phyloP scores from a whole-genome alignment of 2,113 vertebrate species.

The Trogon surrucura region DNA sequence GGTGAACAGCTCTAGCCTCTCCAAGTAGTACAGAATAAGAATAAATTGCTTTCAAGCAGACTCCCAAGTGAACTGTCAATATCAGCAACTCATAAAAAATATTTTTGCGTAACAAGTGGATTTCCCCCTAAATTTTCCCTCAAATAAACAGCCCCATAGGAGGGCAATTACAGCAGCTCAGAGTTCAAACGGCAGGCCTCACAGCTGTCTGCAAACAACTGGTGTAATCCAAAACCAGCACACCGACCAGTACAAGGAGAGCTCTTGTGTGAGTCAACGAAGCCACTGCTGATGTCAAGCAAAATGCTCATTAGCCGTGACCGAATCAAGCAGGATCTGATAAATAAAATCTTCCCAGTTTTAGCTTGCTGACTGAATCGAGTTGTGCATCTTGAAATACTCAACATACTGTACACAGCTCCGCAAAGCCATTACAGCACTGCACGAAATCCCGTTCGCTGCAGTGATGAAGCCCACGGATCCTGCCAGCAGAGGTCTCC shows the following conservation, averaged over 20 bases:
- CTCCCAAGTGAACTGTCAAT: not conserved
- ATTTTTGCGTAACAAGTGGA: not conserved
- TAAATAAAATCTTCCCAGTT: not conserved
- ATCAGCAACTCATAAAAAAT: not conserved
- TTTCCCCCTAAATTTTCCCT: not conserved
- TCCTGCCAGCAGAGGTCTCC: conserved; percentile 12
- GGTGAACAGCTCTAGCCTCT: not conserved
- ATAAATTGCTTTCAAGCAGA: not conserved
- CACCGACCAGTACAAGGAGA: not conserved
- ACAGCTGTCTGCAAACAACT: not conserved
- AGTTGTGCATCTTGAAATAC: not conserved
- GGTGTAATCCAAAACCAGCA: not conserved
- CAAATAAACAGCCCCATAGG: not conserved
- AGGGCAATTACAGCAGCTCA: not conserved
- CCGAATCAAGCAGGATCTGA: not conserved
- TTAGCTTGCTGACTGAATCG: not conserved
- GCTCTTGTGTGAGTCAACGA: not conserved
- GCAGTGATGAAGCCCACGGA: not conserved
- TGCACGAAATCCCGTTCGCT: rapidly evolving
- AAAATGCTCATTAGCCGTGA: not conserved
- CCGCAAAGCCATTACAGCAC: not conserved
- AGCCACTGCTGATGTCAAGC: not conserved
- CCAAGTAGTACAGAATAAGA: not conserved
- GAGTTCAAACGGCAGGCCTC: not conserved
- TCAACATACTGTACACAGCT: not conserved